Conservation (phyloP, 2,888 invertebrate species). For the Brachypalpus laphriformis region DNA sequence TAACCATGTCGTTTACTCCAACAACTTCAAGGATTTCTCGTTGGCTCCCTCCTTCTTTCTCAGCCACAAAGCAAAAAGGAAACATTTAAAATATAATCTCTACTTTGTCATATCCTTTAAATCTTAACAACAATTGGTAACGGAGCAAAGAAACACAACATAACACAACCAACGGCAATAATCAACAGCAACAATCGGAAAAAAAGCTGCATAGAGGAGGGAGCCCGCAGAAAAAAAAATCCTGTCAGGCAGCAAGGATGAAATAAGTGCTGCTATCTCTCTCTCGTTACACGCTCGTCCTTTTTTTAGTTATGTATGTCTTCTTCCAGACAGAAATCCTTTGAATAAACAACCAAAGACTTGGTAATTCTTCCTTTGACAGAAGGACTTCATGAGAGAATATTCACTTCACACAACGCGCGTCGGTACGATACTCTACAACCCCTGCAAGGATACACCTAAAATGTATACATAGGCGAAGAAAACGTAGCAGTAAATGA, state of each 20-base stretch:
- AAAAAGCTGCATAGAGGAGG: background rate
- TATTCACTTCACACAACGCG: background rate
- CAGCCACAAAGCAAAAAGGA: background rate
- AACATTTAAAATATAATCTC: constrained; percentile 10
- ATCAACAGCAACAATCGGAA: constrained; percentile 31
- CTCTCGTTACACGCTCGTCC: background rate
- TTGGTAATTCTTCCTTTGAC: constrained; percentile 38
- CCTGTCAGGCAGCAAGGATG: constrained; percentile 1
- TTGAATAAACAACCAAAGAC: constrained; percentile 41
- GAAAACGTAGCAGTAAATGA: constrained; percentile 8
- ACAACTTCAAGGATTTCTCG: background rate
- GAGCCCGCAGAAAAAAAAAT: background rate
- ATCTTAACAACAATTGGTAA: constrained; percentile 5
- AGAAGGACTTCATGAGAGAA: background rate
- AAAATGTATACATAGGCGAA: background rate
- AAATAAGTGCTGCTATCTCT: background rate
- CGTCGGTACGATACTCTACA: background rate
- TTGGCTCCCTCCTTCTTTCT: too few species aligned
- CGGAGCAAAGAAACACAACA: constrained; percentile 7
- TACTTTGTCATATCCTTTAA: constrained; percentile 11
- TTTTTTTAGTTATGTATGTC: too few species aligned
- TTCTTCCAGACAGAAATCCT: constrained; percentile 21
- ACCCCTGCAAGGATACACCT: constrained; percentile 2
- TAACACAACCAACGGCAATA: constrained; percentile 2
- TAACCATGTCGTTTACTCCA: background rate